phyloP scores from a whole-genome alignment of 2,797 vertebrate genomes.

The Notolabrus celidotus region DNA sequence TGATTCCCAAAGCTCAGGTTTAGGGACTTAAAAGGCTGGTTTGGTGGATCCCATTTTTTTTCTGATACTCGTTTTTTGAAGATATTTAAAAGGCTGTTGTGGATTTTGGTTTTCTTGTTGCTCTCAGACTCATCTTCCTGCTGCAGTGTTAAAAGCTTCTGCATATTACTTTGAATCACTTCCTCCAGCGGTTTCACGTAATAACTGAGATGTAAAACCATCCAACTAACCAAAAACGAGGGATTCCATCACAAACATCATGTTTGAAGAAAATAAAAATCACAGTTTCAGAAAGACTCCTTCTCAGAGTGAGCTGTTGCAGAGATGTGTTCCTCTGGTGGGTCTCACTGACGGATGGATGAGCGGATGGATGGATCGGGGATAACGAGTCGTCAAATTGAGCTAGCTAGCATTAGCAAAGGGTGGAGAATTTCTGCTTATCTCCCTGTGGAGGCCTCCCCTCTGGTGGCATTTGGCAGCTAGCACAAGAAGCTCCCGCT shows the following conservation, averaged over 20 bases:
- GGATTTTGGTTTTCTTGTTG: too few relatives aligned
- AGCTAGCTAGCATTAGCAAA: slow-evolving; percentile 2
- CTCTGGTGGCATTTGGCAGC: slow-evolving; percentile 38
- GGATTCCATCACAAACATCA: neutral
- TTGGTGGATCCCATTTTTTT: too few relatives aligned
- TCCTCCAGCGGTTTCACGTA: neutral
- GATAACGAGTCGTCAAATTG: slow-evolving; percentile 24
- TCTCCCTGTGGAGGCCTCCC: slow-evolving; percentile 38
- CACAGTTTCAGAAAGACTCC: rapidly evolving
- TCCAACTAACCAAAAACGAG: neutral
- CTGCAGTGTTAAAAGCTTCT: too few relatives aligned
- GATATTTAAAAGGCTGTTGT: too few relatives aligned
- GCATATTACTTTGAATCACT: too few relatives aligned
- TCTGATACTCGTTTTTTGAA: too few relatives aligned
- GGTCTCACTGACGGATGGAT: neutral
- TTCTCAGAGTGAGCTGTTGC: neutral
- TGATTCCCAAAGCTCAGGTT: too few relatives aligned
- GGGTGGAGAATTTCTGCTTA: slow-evolving; percentile 40
- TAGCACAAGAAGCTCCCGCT: slow-evolving; percentile 16
- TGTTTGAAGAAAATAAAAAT: neutral
- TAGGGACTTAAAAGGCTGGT: too few relatives aligned
- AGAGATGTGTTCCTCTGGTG: neutral
- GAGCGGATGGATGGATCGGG: slow-evolving; percentile 6
- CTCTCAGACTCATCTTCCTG: too few relatives aligned
- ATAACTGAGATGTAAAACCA: neutral